phyloP scores from a whole-genome alignment of 2,797 vertebrate species.

The Periparus ater region DNA sequence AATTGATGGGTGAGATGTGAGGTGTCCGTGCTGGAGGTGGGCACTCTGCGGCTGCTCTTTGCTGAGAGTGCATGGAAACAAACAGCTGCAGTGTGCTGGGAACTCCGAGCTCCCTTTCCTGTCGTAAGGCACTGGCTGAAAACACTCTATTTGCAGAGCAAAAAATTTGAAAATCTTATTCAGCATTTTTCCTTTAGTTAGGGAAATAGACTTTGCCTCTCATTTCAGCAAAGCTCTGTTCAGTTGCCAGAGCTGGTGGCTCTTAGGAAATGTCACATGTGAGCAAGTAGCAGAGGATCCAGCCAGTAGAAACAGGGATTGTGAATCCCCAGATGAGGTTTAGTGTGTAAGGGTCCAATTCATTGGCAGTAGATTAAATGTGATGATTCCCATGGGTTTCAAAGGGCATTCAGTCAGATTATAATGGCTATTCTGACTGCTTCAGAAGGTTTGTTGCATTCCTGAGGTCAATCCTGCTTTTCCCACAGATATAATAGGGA shows the following conservation, averaged over 20 bases:
- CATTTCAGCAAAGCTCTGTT: not conserved
- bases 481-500: not conserved
- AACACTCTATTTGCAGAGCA: not conserved
- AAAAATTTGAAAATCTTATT: not conserved
- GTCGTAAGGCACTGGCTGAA: not conserved
- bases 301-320: not conserved
- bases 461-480: not conserved
- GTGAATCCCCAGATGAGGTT: not conserved
- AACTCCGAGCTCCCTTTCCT: not conserved
- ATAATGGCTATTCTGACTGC: not conserved
- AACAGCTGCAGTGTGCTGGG: not conserved
- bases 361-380: not conserved
- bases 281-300: not conserved
- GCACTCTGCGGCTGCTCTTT: not conserved
- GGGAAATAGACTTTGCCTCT: not conserved
- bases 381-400: not conserved
- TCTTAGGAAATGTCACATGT: not conserved
- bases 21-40: not conserved
- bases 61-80: not conserved
- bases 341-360: not conserved
- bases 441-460: not conserved
- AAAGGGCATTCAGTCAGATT: not conserved
- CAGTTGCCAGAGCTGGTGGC: not conserved
- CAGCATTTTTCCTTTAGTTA: not conserved
- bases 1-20: not conserved